Evolutionary conservation across 2,113 vertebrate species (phyloP).

Genomic region (Desmodus rotundus): DNA sequence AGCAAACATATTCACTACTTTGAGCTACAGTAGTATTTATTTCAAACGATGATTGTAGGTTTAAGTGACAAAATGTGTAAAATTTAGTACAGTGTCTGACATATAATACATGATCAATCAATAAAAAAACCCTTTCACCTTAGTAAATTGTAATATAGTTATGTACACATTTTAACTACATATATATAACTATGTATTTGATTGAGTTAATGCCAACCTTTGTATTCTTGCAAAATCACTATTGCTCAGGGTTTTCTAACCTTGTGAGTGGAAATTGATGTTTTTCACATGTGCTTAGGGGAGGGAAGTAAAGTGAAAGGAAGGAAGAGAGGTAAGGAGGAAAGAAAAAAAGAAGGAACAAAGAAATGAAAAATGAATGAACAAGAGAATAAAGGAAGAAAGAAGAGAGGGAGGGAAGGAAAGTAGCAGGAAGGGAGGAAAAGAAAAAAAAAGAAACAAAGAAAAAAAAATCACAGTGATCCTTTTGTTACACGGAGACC

Average conservation of each 20-base stretch:
- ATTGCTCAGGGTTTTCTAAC: background rate
- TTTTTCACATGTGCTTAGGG: background rate
- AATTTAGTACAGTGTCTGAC: background rate
- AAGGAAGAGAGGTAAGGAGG: background rate
- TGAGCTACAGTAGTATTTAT: background rate
- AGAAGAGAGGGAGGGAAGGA: background rate
- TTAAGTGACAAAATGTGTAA: background rate
- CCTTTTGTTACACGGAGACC: background rate
- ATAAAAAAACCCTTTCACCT: background rate
- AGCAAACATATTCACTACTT: background rate
- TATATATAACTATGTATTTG: background rate
- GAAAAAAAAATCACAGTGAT: background rate
- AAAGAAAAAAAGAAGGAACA: background rate
- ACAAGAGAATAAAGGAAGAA: background rate
- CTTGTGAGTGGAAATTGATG: background rate
- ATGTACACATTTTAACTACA: background rate
- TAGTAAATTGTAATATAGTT: background rate
- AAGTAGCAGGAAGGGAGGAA: background rate
- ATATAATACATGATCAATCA: background rate
- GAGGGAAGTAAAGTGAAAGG: background rate
- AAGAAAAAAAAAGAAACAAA: background rate
- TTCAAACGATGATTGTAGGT: background rate
- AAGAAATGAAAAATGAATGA: background rate
- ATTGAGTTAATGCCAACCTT: background rate
- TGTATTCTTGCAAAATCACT: constrained; percentile 12